Base-by-base conservation (phyloP, 2,797 vertebrate species). In the Syngnathus acus region DNA sequence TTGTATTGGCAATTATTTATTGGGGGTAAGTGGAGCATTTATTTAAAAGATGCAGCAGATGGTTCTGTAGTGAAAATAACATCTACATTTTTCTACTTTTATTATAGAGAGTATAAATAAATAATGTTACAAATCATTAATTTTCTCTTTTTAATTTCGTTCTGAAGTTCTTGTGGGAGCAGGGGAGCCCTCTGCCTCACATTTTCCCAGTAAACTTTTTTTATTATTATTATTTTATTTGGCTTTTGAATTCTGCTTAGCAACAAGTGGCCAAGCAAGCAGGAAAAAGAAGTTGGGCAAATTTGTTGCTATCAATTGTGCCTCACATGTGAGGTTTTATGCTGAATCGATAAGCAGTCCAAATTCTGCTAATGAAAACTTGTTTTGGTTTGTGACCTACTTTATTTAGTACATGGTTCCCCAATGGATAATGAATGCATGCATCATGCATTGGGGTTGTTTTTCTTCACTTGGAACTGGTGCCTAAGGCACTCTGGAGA, bases 41-140 rank as follows among this genome's bases (percentile, higher is more conserved):
- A 60, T 60, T n/a, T 19, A 42, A 19, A 38, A 60, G 58, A 60
- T 40, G 38, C 39, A 60, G 58, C 58, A 60, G 58, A 60, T 60
- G 38, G 17, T 40, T 42, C 38, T 60, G 19, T 21, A 39, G 38
- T 60, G 19, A n/a, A 60, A 60, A 42, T 5, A 38, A 32, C 17
- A 16, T 60, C 21, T 21, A 3, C 32, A 6, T 57, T 21, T 40
- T 42, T n/a, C 21, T 2, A 6, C 38, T 42, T n/a, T 60, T 60
- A 60, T 7, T 48, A 60, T 60, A 32, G 6, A 21, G 17, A 21
- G 10, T 42, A 42, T 42, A 21, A 40, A 42, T 42, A 40, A 40
- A 60, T 40, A 11, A n/a, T 62, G 40, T 43, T 43, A 23, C 14
- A 14, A 62, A 14, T 16, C 6, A 23, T 26, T 43, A 16, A 23